These are phyloP conservation scores for Halyomorpha halys DNA, from an alignment of 1,140 invertebrate genomes.

Conservation along the genomic window DNA sequence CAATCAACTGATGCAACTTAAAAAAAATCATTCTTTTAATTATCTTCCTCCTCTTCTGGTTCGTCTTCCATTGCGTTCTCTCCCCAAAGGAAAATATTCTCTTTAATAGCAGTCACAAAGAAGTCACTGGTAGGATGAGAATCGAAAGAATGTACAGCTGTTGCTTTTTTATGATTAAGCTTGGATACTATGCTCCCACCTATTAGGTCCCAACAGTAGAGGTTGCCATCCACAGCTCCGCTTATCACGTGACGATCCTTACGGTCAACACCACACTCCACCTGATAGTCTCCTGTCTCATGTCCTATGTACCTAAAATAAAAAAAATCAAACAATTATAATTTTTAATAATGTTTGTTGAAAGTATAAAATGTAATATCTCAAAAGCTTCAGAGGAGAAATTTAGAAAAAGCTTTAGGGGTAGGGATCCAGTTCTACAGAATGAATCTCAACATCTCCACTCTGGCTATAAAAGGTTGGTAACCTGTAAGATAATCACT, in stretches of 20 bases:
- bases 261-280: conserved; percentile 74
- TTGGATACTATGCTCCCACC: conserved; percentile 49
- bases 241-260: conserved; percentile 75
- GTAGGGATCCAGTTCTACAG: too few relatives aligned
- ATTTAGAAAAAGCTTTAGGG: too few relatives aligned
- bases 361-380: too few relatives aligned
- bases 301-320: conserved; percentile 63
- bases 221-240: conserved; percentile 73
- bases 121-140: conserved; percentile 58
- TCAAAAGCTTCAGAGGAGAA: too few relatives aligned
- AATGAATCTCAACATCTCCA: too few relatives aligned
- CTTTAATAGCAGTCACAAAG: conserved; percentile 52
- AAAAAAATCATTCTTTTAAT: too few relatives aligned
- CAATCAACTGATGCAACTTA: too few relatives aligned
- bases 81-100: conserved; percentile 54
- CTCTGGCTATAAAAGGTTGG: too few relatives aligned
- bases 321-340: conserved; percentile 10
- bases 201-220: conserved; percentile 83
- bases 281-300: conserved; percentile 60
- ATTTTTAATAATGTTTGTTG: background rate
- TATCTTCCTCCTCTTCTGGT: too few relatives aligned
- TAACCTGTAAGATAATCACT: too few relatives aligned
- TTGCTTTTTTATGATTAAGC: conserved; percentile 37
- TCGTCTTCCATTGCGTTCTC: conserved; percentile 23
- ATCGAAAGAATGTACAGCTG: conserved; percentile 55